Conservation (phyloP, 2,797 vertebrate species). For the Cheirogaleus major region DNA sequence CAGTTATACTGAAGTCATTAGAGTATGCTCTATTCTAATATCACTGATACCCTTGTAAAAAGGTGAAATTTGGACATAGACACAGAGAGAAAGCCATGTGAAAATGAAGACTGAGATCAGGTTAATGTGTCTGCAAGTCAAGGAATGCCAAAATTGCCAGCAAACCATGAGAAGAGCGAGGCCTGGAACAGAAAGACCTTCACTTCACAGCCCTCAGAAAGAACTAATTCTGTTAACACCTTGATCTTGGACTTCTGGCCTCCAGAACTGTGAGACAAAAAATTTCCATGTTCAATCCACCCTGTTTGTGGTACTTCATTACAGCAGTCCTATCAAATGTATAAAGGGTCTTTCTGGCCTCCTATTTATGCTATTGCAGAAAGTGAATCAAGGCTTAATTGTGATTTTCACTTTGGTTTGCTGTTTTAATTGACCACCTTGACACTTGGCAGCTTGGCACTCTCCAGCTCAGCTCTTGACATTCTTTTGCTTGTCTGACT, state of each 20-base stretch:
- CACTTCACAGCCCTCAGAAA: not conserved
- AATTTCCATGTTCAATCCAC: not conserved
- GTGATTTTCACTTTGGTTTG: not conserved
- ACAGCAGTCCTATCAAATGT: not conserved
- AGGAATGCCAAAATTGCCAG: not conserved
- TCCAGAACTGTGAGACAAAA: not conserved
- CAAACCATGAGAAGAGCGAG: not conserved
- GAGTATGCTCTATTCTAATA: not conserved
- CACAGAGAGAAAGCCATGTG: not conserved
- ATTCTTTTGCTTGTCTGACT: not conserved
- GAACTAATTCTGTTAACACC: not conserved
- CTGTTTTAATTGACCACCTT: not conserved
- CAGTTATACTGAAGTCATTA: not conserved
- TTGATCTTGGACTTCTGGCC: not conserved
- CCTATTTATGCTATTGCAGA: not conserved
- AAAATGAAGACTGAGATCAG: not conserved
- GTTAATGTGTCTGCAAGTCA: not conserved
- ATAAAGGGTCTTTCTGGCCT: not conserved
- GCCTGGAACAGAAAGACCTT: not conserved
- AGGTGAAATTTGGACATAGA: not conserved
- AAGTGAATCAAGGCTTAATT: not conserved
- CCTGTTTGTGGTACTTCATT: not conserved
- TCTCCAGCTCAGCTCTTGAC: not conserved
- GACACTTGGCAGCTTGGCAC: not conserved
- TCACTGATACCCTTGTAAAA: not conserved